Conservation (phyloP, 1,140 invertebrate species). For the Euwallacea fornicatus region DNA sequence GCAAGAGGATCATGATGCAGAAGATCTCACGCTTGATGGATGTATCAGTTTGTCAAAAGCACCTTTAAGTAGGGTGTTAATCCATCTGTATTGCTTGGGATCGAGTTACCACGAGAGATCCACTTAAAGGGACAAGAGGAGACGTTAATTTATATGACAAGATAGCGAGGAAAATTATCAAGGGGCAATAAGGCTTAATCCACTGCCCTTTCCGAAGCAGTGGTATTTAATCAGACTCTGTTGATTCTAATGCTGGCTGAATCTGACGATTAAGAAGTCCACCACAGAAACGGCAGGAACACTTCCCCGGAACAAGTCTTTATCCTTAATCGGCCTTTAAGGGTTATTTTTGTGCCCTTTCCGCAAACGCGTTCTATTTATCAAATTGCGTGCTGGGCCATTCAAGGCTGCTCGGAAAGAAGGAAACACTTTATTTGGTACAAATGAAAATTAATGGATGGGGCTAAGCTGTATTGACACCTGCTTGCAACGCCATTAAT, state of each 20-base stretch:
- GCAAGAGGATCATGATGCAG: no score
- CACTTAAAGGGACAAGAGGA: background rate
- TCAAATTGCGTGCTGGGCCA: slow-evolving; percentile 24
- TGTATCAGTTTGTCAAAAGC: background rate
- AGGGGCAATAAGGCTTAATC: no score
- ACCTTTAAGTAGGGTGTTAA: background rate
- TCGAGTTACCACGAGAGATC: background rate
- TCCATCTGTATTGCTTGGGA: background rate
- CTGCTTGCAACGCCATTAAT: slow-evolving; percentile 29
- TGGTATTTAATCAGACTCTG: background rate
- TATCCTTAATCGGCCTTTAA: slow-evolving; percentile 11
- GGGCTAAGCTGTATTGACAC: slow-evolving; percentile 21
- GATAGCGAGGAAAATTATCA: no score
- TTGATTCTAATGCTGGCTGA: background rate
- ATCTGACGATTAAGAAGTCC: background rate
- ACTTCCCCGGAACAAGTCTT: slow-evolving; percentile 10
- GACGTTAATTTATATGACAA: no score
- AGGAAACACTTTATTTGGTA: slow-evolving; percentile 20
- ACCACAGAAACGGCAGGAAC: background rate
- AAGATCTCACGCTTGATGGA: background rate
- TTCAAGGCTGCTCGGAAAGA: slow-evolving; percentile 11
- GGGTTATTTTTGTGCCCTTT: slow-evolving; percentile 19
- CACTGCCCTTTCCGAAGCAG: no score
- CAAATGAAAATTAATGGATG: slow-evolving; percentile 32
- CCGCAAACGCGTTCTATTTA: slow-evolving; percentile 10